Conservation (phyloP, 2,797 vertebrate genomes). For the Chrysolophus pictus region DNA sequence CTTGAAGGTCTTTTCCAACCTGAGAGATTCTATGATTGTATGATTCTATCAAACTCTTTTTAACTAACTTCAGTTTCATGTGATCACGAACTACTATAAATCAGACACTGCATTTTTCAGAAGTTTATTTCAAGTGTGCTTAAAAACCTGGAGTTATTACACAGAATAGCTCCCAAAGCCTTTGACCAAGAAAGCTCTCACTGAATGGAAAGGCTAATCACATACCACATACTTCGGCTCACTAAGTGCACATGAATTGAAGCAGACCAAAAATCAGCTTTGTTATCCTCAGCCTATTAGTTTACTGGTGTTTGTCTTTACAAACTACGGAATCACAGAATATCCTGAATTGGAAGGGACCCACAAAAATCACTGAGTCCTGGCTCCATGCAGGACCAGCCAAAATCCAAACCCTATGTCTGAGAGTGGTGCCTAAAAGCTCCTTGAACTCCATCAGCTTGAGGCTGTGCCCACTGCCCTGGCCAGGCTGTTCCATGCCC, state of each 20-base stretch:
- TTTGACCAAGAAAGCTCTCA: constrained; percentile 21
- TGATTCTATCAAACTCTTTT: not conserved
- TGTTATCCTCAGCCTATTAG: not conserved
- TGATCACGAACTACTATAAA: not conserved
- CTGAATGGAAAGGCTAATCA: constrained; percentile 16
- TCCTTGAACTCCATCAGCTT: not conserved
- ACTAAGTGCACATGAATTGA: not conserved
- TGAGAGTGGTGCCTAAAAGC: too few species aligned
- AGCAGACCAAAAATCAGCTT: not conserved
- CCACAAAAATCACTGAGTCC: not conserved
- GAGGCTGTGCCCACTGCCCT: not conserved
- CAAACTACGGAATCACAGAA: not conserved
- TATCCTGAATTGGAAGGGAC: not conserved
- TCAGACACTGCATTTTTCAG: not conserved
- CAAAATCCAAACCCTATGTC: too few species aligned
- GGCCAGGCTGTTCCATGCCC: not conserved
- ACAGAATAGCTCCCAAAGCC: not conserved
- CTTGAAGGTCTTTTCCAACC: too few species aligned
- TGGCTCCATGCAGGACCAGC: not conserved
- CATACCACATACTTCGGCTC: not conserved
- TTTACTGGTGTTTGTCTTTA: not conserved
- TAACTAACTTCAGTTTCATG: not conserved
- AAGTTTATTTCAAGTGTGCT: not conserved
- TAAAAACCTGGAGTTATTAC: not conserved
- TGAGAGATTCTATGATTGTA: too few species aligned